A percentile compares a stretch with the other conserved stretches of the same genome.
Evolutionary conservation across 2,797 vertebrate species (phyloP).

Genomic region (Arnoldichthys spilopterus): DNA sequence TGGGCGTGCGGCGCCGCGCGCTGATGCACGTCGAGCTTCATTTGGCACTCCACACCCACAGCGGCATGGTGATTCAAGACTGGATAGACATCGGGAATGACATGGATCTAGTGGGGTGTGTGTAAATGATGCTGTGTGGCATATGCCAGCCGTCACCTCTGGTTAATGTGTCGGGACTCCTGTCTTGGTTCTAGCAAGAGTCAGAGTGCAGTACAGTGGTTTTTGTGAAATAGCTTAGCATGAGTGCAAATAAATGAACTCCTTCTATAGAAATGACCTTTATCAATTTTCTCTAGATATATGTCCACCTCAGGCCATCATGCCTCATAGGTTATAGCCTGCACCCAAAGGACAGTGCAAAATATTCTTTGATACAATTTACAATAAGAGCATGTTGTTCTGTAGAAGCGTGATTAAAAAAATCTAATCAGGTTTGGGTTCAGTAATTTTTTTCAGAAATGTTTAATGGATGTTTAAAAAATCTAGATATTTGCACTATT

Average conservation of each 20-base stretch:
- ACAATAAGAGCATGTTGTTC: too few relatives aligned
- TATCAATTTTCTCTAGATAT: background rate
- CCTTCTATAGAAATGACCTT: background rate
- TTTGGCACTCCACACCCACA: conserved; percentile 30
- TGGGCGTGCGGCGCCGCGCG: background rate
- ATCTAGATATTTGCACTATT: too few relatives aligned
- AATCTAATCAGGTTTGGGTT: too few relatives aligned
- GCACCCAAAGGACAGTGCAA: too few relatives aligned
- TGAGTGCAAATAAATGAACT: background rate
- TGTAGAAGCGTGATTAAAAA: too few relatives aligned
- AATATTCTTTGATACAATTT: too few relatives aligned
- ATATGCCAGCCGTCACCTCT: conserved; percentile 49
- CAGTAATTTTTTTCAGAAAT: too few relatives aligned
- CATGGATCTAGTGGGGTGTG: conserved; percentile 54
- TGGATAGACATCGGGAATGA: conserved; percentile 30
- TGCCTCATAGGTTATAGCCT: too few relatives aligned
- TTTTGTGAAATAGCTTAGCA: background rate
- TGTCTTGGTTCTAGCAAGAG: background rate
- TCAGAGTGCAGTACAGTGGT: background rate
- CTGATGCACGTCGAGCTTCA: conserved; percentile 30
- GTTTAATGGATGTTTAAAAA: too few relatives aligned
- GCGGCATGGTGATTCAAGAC: background rate
- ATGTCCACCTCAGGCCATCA: too few relatives aligned
- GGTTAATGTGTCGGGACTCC: conserved; percentile 33
- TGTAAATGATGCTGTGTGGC: conserved; percentile 49